Conservation (phyloP, 1,140 invertebrate species). For the Helicoverpa armigera region DNA sequence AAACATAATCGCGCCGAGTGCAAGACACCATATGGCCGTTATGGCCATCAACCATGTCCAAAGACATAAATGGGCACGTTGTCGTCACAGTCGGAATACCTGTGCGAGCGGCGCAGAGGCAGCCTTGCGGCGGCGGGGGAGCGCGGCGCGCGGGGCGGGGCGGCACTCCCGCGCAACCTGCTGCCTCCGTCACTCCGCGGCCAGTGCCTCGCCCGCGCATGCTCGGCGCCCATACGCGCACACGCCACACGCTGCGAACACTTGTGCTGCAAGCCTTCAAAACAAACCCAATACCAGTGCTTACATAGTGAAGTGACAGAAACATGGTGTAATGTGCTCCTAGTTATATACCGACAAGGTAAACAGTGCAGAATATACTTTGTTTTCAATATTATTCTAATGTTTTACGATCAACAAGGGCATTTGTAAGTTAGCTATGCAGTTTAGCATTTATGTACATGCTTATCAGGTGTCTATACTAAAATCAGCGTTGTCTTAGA, state of each 20-base stretch:
- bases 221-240: conserved; percentile 61
- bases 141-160: conserved; percentile 45
- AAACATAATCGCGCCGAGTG: conserved; percentile 65
- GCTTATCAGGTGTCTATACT: conserved; percentile 21
- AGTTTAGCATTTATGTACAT: conserved; percentile 43
- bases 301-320: conserved; percentile 69
- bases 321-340: conserved; percentile 64
- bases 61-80: conserved; percentile 85
- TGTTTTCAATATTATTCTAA: conserved; percentile 47
- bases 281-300: conserved; percentile 62
- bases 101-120: conserved; percentile 66
- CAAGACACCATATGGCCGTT: conserved; percentile 79
- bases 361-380: conserved; percentile 56
- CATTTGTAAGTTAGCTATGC: conserved; percentile 60
- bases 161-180: conserved; percentile 76
- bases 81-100: conserved; percentile 84
- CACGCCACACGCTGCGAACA: conserved; percentile 50
- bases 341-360: conserved; percentile 64
- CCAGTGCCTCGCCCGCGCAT: conserved; percentile 75
- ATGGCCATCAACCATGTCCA: conserved; percentile 81
- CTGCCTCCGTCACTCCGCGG: conserved; percentile 72
- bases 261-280: conserved; percentile 52
- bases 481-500: conserved; percentile 50
- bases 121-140: conserved; percentile 69
- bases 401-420: conserved; percentile 63